Evolutionary conservation across 2,113 vertebrate species (phyloP).

Genomic region (Pagrus major): DNA sequence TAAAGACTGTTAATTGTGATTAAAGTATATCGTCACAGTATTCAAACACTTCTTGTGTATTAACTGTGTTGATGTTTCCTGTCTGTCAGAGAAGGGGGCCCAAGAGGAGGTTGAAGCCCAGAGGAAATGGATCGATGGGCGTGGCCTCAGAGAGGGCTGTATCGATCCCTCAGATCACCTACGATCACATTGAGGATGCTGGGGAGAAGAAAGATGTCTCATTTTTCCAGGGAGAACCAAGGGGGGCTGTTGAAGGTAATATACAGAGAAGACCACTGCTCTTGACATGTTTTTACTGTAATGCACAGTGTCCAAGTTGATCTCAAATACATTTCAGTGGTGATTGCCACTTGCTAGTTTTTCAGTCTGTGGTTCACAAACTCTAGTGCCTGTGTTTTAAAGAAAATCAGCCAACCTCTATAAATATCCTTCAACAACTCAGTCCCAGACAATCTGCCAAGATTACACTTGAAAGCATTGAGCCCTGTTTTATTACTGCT

Average conservation of each 20-base stretch:
- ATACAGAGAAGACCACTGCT: neutral
- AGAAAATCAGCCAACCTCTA: slow-evolving; percentile 17
- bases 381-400: slow-evolving; percentile 8
- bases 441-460: slow-evolving; percentile 24
- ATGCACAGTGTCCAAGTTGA: neutral
- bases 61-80: slow-evolving; percentile 22
- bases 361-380: neutral
- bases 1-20: neutral
- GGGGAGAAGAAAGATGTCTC: slow-evolving; percentile 82
- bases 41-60: neutral
- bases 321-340: neutral
- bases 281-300: neutral
- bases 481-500: slow-evolving; percentile 35
- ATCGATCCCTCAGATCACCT: slow-evolving; percentile 89
- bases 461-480: slow-evolving; percentile 22
- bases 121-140: slow-evolving; percentile 81
- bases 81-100: slow-evolving; percentile 83
- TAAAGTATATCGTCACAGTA: neutral
- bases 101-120: slow-evolving; percentile 86
- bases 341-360: neutral
- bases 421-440: slow-evolving; percentile 28
- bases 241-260: slow-evolving; percentile 79
- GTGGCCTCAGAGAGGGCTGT: slow-evolving; percentile 79
- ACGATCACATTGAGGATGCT: slow-evolving; percentile 83
- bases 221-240: slow-evolving; percentile 81